Percentiles rank a stretch among this genome's conserved stretches.
phyloP scores from a whole-genome alignment of 2,113 vertebrate genomes.

The Ammodytes marinus region DNA sequence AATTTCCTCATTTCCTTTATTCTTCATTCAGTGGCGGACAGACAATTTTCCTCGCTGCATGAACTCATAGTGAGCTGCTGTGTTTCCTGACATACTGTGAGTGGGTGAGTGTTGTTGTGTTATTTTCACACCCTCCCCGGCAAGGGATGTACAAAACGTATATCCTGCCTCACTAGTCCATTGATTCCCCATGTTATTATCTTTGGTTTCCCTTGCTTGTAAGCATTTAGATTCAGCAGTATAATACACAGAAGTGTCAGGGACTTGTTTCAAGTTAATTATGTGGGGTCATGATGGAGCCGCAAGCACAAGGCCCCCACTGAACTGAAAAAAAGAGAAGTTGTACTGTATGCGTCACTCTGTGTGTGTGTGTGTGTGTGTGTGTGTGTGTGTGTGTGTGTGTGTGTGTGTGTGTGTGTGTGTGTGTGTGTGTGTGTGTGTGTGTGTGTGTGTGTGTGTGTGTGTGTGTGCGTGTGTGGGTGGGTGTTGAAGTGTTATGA shows the following conservation, averaged over 20 bases:
- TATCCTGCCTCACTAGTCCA: slow-evolving; percentile 21
- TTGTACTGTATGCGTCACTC: slow-evolving; percentile 16
- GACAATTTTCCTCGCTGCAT: slow-evolving; percentile 21
- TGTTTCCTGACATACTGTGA: slow-evolving; percentile 66
- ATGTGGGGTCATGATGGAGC: slow-evolving; percentile 18
- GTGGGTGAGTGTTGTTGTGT: slow-evolving; percentile 58
- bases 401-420: slow-evolving; percentile 19
- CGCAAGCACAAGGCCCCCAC: not conserved
- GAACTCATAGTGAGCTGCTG: slow-evolving; percentile 28
- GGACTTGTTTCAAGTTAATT: slow-evolving; percentile 4
- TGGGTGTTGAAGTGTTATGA: slow-evolving; percentile 34
- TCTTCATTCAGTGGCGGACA: slow-evolving; percentile 17
- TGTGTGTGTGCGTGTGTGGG: slow-evolving; percentile 4
- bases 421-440: too few relatives aligned
- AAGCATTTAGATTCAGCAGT: slow-evolving; percentile 7
- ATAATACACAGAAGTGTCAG: not conserved
- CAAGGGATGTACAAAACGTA: slow-evolving; percentile 34
- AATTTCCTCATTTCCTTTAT: slow-evolving; percentile 15
- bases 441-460: too few relatives aligned
- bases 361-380: slow-evolving; percentile 11
- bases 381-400: not conserved
- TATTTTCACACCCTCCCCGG: slow-evolving; percentile 42
- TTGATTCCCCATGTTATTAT: not conserved
- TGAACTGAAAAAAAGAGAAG: slow-evolving; percentile 4
- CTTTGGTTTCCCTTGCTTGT: slow-evolving; percentile 3